Evolutionary conservation across 2,113 vertebrate genomes (phyloP).

Genomic region (Salvelinus alpinus): DNA sequence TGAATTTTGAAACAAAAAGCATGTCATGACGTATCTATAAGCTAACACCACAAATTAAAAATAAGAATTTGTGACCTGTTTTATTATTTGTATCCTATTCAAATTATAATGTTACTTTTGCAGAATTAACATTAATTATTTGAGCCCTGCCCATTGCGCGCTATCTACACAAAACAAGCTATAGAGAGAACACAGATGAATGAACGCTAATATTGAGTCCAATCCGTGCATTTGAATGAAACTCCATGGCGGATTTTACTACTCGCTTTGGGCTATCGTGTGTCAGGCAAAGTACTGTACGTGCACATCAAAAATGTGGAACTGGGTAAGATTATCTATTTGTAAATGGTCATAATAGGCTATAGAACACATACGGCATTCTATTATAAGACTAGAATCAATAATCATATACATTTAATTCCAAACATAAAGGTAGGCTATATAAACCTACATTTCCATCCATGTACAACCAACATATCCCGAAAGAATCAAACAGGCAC

Average conservation of each 20-base stretch:
- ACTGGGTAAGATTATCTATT: background rate
- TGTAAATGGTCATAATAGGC: too few species aligned
- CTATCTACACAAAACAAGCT: background rate
- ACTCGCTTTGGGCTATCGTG: constrained; percentile 28
- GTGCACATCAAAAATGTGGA: constrained; percentile 38
- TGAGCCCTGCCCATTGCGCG: background rate
- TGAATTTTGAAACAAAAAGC: too few species aligned
- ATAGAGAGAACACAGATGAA: background rate
- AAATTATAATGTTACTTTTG: too few species aligned
- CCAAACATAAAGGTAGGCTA: too few species aligned
- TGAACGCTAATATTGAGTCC: constrained; percentile 17
- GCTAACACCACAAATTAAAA: background rate
- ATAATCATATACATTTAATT: too few species aligned
- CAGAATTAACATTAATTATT: too few species aligned
- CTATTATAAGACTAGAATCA: too few species aligned
- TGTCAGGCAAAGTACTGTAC: constrained; percentile 43
- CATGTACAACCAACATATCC: too few species aligned
- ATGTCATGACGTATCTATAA: too few species aligned
- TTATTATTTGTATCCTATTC: background rate
- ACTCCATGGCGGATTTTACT: constrained; percentile 63
- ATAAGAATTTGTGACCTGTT: background rate
- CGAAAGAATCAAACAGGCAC: too few species aligned
- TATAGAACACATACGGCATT: too few species aligned
- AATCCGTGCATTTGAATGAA: constrained; percentile 1
- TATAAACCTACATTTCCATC: too few species aligned